A percentile compares a stretch with the other conserved stretches of the same genome.
These are phyloP conservation scores for Rhombomys opimus DNA, from an alignment of 2,113 vertebrate genomes.

Conservation along the genomic window DNA sequence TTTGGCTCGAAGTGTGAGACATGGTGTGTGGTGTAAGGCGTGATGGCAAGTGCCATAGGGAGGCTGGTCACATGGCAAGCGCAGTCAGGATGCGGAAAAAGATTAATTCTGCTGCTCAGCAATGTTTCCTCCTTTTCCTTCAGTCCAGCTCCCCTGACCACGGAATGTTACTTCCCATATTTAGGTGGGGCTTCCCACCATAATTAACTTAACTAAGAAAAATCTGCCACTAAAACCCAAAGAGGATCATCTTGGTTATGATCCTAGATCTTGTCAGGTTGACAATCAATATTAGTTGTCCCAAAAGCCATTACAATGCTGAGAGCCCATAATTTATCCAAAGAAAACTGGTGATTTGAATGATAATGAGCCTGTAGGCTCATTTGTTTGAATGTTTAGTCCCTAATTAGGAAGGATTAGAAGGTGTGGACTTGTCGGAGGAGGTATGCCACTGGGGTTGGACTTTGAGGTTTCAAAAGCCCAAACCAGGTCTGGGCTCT, in stretches of 20 bases:
- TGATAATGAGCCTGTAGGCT: not conserved
- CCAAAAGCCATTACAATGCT: not conserved
- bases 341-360: not conserved
- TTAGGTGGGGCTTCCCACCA: not conserved
- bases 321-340: not conserved
- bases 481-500: not conserved
- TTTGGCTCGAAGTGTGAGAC: not conserved
- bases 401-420: not conserved
- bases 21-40: no score
- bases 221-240: not conserved
- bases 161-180: not conserved
- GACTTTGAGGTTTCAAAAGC: not conserved
- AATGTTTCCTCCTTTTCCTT: not conserved
- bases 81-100: not conserved
- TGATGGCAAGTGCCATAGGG: no score
- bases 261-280: not conserved
- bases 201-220: not conserved
- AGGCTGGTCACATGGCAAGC: no score
- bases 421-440: not conserved
- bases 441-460: no score
- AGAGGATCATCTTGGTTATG: not conserved
- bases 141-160: no score
- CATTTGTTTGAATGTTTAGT: not conserved
- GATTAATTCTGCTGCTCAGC: not conserved
- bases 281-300: not conserved